These are phyloP conservation scores for Siderastrea radians DNA, from an alignment of 92 coral and sea anemone genomes.

Conservation along the genomic window DNA sequence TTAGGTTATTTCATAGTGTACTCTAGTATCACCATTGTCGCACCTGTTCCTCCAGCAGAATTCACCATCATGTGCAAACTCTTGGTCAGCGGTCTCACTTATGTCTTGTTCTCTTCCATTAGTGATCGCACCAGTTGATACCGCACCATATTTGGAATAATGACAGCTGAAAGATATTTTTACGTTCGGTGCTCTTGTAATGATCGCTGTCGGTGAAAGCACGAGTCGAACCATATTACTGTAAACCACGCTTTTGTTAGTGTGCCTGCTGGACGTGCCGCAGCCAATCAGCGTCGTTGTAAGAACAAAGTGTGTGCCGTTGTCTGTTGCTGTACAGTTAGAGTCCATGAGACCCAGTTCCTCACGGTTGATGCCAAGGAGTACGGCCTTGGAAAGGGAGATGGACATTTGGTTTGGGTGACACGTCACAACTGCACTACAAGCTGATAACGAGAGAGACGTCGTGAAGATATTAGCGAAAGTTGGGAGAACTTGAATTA, in stretches of 20 bases:
- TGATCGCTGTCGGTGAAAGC: constrained; percentile 8
- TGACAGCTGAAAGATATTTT: constrained; percentile 66
- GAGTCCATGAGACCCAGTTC: constrained; percentile 53
- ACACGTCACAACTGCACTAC: constrained; percentile 46
- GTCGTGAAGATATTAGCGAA: background rate
- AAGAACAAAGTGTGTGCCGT: constrained; percentile 61
- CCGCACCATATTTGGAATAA: constrained; percentile 33
- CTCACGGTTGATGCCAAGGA: constrained; percentile 24
- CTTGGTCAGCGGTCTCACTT: background rate
- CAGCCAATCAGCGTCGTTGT: constrained; percentile 49
- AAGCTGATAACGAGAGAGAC: constrained; percentile 1
- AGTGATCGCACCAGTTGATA: constrained; percentile 35
- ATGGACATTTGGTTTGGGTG: constrained; percentile 53
- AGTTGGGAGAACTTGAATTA: background rate
- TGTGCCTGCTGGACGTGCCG: constrained; percentile 53
- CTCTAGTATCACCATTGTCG: background rate
- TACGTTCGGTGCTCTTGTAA: constrained; percentile 54
- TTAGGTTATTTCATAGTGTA: too few species aligned
- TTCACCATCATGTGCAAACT: background rate
- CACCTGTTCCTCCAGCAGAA: constrained; percentile 25
- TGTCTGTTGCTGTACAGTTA: constrained; percentile 52
- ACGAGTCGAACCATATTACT: constrained; percentile 61
- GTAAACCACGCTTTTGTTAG: constrained; percentile 41
- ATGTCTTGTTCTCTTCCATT: background rate
- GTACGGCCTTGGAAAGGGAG: constrained; percentile 58